A percentile compares a stretch with the other conserved stretches of the same genome.
Conservation (phyloP, 2,113 vertebrate species). For the Boulengeromyrus knoepffleri region DNA sequence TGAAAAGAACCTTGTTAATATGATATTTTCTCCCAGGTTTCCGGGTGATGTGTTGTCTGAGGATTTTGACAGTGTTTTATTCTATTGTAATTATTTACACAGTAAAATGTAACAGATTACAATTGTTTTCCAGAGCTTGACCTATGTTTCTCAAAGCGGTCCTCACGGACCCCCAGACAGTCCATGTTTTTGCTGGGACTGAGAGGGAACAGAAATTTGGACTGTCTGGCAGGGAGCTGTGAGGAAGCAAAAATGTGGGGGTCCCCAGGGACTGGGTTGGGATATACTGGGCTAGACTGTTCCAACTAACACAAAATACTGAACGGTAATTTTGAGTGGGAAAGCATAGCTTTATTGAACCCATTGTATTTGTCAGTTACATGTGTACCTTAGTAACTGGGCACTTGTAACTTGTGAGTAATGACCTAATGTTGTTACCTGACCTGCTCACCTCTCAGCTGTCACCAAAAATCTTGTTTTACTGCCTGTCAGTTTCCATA, state of each 20-base stretch:
- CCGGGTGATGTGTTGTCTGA: not conserved
- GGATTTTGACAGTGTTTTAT: not conserved
- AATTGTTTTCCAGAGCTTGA: not conserved
- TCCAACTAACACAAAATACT: not conserved
- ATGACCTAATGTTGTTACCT: not conserved
- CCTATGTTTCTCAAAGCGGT: not conserved
- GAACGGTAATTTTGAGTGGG: not conserved
- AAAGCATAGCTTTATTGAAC: not conserved
- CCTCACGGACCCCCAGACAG: not conserved
- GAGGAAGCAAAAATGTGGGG: not conserved
- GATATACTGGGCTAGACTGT: not conserved
- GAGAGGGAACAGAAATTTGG: not conserved
- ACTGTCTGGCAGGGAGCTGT: not conserved
- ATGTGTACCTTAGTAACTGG: not conserved
- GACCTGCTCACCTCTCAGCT: not conserved
- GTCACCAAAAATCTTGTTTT: conserved; percentile 4
- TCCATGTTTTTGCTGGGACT: not conserved
- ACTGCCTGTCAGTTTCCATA: not conserved
- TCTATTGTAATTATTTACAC: not conserved
- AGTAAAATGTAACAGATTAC: conserved; percentile 1
- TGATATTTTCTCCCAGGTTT: not conserved
- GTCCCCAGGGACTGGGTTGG: not conserved
- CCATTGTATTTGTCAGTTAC: not conserved
- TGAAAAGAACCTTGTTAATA: not conserved
- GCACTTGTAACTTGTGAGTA: not conserved